Evolutionary conservation across 2,113 vertebrate species (phyloP), one percentile per base, ranked within the genome.

Genomic region (Datnioides undecimradiatus): DNA sequence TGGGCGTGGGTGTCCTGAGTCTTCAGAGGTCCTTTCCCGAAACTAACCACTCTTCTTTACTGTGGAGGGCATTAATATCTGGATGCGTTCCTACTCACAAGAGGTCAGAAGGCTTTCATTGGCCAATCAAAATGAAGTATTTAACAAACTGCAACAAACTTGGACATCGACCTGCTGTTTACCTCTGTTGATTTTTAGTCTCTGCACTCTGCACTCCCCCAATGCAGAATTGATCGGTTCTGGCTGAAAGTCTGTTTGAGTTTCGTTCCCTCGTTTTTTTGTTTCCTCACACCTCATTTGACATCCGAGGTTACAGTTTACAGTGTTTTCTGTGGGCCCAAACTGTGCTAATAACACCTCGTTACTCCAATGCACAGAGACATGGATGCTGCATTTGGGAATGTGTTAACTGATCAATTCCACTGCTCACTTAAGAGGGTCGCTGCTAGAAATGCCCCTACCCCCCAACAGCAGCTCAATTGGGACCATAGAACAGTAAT

Each of bases 161-260:
- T 36, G 55, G 36, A 70, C 52, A 58, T 54, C 2, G 23, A 60
- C 34, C 51, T 66, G 57, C 79, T 69, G 76, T 65, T 72, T 66
- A 51, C 45, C 45, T 41, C 34, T 27, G 72, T 60, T 76, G 69
- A 38, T 49, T 43, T 80, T 62, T n/a, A 29, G 71, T 78, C 64
- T 73, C 40, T 63, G 55, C 77, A 59, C 45, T 76, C 46, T 76
- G 45, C 54, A 58, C 68, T 67, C 57, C 73, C 73, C 27, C 82
- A 82, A 80, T 83, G 79, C 55, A 76, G 43, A 43, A 90, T 85
- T 73, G 76, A 89, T 83, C 48, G 71, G 31, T 73, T 81, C n/a
- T 65, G 52, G 52, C 72, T 75, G 45, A 46, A 65, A 75, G 54
- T 62, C 21, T 58, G 46, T 66, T 75, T 70, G 45, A 59, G 57